phyloP scores from a whole-genome alignment of 2,113 vertebrate species.

The Ameiurus melas region DNA sequence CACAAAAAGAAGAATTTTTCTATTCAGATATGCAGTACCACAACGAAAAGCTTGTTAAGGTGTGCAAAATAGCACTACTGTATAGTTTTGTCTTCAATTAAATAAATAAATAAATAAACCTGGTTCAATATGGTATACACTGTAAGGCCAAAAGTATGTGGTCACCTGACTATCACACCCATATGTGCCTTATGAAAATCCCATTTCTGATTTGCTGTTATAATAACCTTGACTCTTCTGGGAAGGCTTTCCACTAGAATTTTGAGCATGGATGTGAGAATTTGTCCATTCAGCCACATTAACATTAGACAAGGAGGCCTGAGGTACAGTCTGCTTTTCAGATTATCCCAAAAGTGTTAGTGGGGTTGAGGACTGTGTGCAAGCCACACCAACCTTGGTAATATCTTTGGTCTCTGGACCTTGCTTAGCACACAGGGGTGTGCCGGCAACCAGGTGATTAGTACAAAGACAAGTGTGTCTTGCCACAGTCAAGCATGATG shows the following conservation, averaged over 20 bases:
- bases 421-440: not conserved
- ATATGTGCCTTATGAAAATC: not conserved
- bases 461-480: no score
- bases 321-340: not conserved
- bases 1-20: not conserved
- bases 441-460: no score
- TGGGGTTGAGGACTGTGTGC: not conserved
- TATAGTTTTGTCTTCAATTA: not conserved
- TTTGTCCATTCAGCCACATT: not conserved
- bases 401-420: not conserved
- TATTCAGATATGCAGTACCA: not conserved
- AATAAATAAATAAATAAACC: not conserved
- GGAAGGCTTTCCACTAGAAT: not conserved
- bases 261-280: not conserved
- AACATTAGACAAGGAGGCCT: not conserved
- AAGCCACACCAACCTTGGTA: not conserved
- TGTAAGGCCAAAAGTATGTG: not conserved
- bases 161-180: not conserved
- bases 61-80: not conserved
- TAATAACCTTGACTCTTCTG: not conserved
- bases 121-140: not conserved
- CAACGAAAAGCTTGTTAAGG: not conserved
- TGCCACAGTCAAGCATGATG: no score
- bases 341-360: not conserved
- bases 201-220: not conserved